Base-by-base conservation (phyloP, 2,888 invertebrate species). In the Leptinotarsa juncta region DNA sequence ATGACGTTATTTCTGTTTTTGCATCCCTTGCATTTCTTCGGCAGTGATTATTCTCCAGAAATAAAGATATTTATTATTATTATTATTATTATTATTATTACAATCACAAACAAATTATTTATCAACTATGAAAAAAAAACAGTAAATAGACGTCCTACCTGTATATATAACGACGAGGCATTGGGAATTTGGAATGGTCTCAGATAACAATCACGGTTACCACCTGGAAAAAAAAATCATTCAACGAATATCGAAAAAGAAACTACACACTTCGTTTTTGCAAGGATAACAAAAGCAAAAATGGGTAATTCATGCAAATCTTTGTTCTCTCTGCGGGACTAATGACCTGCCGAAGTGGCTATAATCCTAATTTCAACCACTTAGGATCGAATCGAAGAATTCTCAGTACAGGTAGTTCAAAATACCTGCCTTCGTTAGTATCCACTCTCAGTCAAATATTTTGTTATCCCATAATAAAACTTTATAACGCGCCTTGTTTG, bases 141-240 rank as follows among this genome's bases (percentile, higher is more conserved):
- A 51, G 5, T 15, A 16, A 51, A 16, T 4, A 15, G 20, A 14
- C 14, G 20, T 57, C 57, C 23, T 14, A 57, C 57, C 57, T 57
- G 23, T 57, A 26, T 57, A 57, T 57, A 23, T 23, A 23, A 23
- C 4, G 57, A 5, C 14, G 57, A 57, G 57, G 23, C 57, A 57
- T 57, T 26, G 3, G 57, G 23, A 15, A 57, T 14, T 20, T 4
- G 20, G 20, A 57, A 57, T 23, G 14, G 57, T 57, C 20, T 20
- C 57, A 14, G 23, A 23, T 15, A 15, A 57, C 15, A 16, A 23
- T 23, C 20, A 57, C 15, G 15, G 23, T 57, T 1, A 23, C 23
- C 23, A 23, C 57, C 57, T 57, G 57, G 57, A 23, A 57, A 57
- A 57, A 57, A 20, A 57, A 57, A 57, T 51, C n/a, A 5, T n/a